These are phyloP conservation scores for Erpetoichthys calabaricus DNA, from an alignment of 2,797 vertebrate genomes.

Conservation along the genomic window DNA sequence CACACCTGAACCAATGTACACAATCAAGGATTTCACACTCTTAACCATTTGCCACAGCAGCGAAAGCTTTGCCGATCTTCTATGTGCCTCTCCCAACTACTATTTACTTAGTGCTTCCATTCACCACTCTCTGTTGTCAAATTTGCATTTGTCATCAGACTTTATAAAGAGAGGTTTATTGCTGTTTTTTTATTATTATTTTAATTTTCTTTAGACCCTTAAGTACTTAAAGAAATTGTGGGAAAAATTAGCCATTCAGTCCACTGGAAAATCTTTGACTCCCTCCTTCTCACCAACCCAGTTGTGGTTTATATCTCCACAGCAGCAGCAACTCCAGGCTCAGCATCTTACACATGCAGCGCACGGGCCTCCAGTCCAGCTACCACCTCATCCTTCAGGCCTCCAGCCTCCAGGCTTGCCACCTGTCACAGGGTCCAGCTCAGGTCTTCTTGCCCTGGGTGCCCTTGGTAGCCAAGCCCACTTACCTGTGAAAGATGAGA, in stretches of 20 bases:
- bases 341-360: constrained; percentile 89
- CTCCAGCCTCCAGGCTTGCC: constrained; percentile 79
- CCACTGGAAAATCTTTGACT: too few relatives aligned
- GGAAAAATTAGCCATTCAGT: too few relatives aligned
- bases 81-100: neutral
- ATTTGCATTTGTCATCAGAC: too few relatives aligned
- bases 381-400: constrained; percentile 78
- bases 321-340: constrained; percentile 96
- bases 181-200: too few relatives aligned
- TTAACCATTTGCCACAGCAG: too few relatives aligned
- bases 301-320: constrained; percentile 38
- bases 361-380: constrained; percentile 79
- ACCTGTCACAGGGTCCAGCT: constrained; percentile 63
- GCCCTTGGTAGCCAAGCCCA: constrained; percentile 85
- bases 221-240: too few relatives aligned
- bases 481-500: constrained; percentile 85
- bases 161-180: too few relatives aligned
- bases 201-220: too few relatives aligned
- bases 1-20: too few relatives aligned
- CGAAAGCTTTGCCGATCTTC: too few relatives aligned
- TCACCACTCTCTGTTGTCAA: too few relatives aligned
- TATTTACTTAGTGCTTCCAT: neutral
- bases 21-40: too few relatives aligned
- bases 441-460: constrained; percentile 73
- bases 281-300: constrained; percentile 27